Conservation (phyloP, 1,140 invertebrate genomes). For the Papilio xuthus region DNA sequence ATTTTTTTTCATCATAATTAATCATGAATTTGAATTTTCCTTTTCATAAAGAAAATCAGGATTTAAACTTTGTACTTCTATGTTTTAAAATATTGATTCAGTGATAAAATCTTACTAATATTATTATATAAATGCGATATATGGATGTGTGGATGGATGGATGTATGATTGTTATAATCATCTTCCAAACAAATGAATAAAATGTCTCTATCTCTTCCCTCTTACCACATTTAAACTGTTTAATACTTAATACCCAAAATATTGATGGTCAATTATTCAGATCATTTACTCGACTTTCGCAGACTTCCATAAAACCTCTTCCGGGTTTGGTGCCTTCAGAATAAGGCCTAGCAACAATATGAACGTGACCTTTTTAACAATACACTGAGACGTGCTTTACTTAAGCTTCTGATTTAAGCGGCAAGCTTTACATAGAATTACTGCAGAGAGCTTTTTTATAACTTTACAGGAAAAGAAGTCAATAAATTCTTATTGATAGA, state of each 20-base stretch:
- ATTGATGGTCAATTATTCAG: background rate
- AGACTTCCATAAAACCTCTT: constrained; percentile 3
- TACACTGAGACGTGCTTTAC: background rate
- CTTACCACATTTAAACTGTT: background rate
- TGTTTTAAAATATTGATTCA: too few species aligned
- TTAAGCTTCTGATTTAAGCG: constrained; percentile 16
- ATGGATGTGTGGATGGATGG: too few species aligned
- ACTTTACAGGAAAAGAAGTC: background rate
- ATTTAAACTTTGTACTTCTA: too few species aligned
- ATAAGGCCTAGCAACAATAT: background rate
- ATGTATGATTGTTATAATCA: too few species aligned
- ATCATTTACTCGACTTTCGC: background rate
- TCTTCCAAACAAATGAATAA: too few species aligned
- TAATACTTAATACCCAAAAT: background rate
- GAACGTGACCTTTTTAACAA: constrained; percentile 1
- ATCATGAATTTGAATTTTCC: too few species aligned
- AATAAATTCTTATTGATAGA: background rate
- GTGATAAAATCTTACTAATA: too few species aligned
- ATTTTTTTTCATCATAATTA: too few species aligned
- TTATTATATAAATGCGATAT: too few species aligned
- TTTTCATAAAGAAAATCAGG: too few species aligned
- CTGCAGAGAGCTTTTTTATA: background rate
- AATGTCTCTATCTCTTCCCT: too few species aligned
- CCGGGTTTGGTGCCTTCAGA: background rate
- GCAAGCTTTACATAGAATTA: constrained; percentile 13